Percentiles rank a stretch among this genome's conserved stretches.
These are phyloP conservation scores for Tetraodon nigroviridis DNA, from an alignment of 2,113 vertebrate genomes.

Conservation along the genomic window DNA sequence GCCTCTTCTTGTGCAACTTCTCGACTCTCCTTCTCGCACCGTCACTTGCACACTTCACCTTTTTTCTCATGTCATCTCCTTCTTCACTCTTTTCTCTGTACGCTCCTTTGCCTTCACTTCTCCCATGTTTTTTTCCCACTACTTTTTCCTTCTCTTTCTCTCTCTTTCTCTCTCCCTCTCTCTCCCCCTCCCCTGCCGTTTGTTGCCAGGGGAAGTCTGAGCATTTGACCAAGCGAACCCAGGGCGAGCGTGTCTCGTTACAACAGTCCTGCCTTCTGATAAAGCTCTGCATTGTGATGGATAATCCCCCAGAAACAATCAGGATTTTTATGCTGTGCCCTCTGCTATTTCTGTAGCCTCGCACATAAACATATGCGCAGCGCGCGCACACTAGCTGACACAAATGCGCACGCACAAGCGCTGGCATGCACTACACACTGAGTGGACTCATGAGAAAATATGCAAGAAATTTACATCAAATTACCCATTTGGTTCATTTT, in stretches of 20 bases:
- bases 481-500: constrained; percentile 29
- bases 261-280: constrained; percentile 53
- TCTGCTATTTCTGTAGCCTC: constrained; percentile 39
- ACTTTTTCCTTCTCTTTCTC: constrained; percentile 4
- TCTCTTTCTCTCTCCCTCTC: too few relatives aligned
- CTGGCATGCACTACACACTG: constrained; percentile 34
- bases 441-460: constrained; percentile 53
- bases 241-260: constrained; percentile 66
- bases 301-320: constrained; percentile 67
- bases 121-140: constrained; percentile 21
- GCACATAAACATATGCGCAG: constrained; percentile 31
- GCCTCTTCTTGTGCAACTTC: constrained; percentile 19
- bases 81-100: constrained; percentile 3
- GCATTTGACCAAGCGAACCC: constrained; percentile 44
- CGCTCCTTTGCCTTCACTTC: constrained; percentile 15
- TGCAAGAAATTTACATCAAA: constrained; percentile 38
- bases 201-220: constrained; percentile 24
- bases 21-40: neutral
- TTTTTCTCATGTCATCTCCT: constrained; percentile 10
- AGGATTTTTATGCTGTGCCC: constrained; percentile 47
- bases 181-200: constrained; percentile 9
- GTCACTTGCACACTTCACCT: constrained; percentile 18
- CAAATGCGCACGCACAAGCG: constrained; percentile 33
- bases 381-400: constrained; percentile 6
- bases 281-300: constrained; percentile 62